Base-by-base conservation (phyloP, 2,113 vertebrate species). In the Gambusia holbrooki region DNA sequence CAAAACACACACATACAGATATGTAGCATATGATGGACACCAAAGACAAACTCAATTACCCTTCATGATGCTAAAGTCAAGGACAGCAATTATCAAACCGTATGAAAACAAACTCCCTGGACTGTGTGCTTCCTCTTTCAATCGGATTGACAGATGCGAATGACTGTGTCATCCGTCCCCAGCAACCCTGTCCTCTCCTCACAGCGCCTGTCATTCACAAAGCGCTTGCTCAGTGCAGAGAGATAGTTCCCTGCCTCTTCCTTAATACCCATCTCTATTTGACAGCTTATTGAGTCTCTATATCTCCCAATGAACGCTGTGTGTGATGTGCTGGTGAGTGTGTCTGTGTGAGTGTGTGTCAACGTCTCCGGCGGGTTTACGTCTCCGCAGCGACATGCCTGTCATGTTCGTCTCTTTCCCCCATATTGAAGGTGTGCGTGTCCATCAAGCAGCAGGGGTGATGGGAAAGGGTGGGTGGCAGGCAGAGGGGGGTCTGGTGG, bases 261-360 rank as follows among this genome's bases (percentile, higher is more conserved):
- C 87, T 93, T 93, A 94, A 94, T 93, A 92, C 93, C 92, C 91
- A 92, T 92, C 93, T 93, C 90, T 82, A 90, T 90, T 92, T 94
- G 93, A 94, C 90, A 93, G 92, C 89, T 93, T 94, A 94, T 93
- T 94, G 93, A 92, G 90, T 92, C 87, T 87, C 88, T 90, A 79
- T 92, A 89, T 93, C 90, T 90, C 82, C 79, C 84, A 89, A 90
- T 91, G 92, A 91, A 92, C 87, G 90, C 88, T 87, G 80, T 80
- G 84, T 87, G 87, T 62, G 86, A 84, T 82, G 84, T 84, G 85
- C 78, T 83, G 76, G 62, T 63, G 63, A 76, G 83, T 83, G 88
- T 79, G 84, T 81, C 66, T 69, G 86, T 63, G 85, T 65, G 82
- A 71, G 86, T 72, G 89, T 71, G 88, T 87, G 86, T 92, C 89